Conservation (phyloP, 2,797 vertebrate genomes). For the Eremophila alpestris region DNA sequence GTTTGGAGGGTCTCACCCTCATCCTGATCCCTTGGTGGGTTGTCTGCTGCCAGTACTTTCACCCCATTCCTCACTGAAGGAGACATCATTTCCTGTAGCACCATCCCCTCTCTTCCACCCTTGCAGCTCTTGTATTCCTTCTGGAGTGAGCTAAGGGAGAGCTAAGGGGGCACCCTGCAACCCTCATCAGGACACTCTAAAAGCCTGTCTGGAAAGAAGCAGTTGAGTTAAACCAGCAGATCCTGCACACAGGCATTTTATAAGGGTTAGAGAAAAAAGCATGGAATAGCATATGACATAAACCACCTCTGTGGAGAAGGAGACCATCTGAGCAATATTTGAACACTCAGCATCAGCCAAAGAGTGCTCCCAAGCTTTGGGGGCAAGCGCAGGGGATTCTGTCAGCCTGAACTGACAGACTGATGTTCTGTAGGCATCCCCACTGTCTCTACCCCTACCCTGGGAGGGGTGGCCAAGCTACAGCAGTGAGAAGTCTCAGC, state of each 20-base stretch:
- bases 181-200: background rate
- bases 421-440: background rate
- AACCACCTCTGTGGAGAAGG: background rate
- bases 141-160: background rate
- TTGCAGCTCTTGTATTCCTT: background rate
- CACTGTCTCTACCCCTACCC: background rate
- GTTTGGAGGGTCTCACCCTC: background rate
- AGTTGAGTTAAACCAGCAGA: background rate
- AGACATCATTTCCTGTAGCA: background rate
- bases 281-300: background rate
- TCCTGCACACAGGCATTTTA: accelerated
- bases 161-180: background rate
- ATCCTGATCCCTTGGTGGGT: accelerated
- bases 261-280: background rate
- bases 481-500: background rate
- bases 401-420: background rate
- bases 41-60: background rate
- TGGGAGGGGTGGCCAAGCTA: background rate
- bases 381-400: background rate
- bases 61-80: background rate
- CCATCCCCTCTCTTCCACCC: background rate
- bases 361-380: accelerated
- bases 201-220: background rate
- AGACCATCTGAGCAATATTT: background rate
- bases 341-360: background rate